Evolutionary conservation across 2,888 invertebrate genomes (phyloP), one percentile per base, ranked within the genome.

Genomic region (Marronus borbonicus): DNA sequence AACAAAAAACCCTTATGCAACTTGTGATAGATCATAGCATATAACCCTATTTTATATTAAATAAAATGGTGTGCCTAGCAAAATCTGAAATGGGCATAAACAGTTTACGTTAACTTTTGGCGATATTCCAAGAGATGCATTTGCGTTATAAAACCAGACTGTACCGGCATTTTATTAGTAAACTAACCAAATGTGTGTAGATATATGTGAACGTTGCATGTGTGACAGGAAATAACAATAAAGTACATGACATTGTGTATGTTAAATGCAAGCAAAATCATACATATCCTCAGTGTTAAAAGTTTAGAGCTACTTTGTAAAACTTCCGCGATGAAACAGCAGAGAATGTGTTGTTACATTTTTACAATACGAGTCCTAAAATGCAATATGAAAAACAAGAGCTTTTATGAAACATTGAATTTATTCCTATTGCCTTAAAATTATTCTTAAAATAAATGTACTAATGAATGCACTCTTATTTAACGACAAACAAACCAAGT

Each of bases 221-320:
- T 50, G 28, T 10, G 28, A 50, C 50, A 68, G 49, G 24, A 68
- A 68, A 68, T 68, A 68, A 24, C 68, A 68, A 50, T 68, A 68
- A 68, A 52, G 50, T 68, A 28, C 17, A 8, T 39, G 44, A 50
- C 50, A 68, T 50, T 68, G 68, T 28, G 1, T 68, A 50, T 39
- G 50, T 28, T 20, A 68, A 68, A 50, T 28, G 50, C 50, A 68
- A 17, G 20, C 24, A 50, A 68, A 68, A 68, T 68, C 50, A 4
- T 50, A 24, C 3, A 5, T 50, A 28, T 28, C 14, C 39, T 62
- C 31, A 31, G 14, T 12, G 1, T 62, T 12, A 44, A 44, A 44
- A 12, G 7, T 44, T 44, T 44, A 44, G 44, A 44, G 12, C 44
- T 44, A 12, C 44, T 44, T 44, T 44, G 44, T 44, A 44, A 44